These are phyloP conservation scores for Napeogenes sylphis DNA, from an alignment of 2,888 invertebrate genomes.

Conservation along the genomic window DNA sequence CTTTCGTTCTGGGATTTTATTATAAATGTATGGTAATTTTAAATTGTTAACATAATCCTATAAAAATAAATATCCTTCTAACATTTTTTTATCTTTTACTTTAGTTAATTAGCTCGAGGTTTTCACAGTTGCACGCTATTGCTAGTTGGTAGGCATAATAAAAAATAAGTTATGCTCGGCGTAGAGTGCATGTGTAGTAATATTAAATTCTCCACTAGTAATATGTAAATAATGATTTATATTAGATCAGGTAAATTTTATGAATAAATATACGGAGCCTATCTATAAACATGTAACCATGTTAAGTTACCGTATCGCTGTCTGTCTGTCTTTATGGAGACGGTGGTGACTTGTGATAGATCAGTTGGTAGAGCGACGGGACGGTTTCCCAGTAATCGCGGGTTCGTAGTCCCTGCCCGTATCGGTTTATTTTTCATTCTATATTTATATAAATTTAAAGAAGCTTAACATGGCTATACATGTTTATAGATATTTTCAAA, in stretches of 20 bases:
- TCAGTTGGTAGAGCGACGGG: no score
- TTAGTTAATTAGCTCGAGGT: constrained; percentile 17
- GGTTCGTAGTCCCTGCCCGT: no score
- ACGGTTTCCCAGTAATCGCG: no score
- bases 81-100: constrained; percentile 7
- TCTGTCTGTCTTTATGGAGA: no score
- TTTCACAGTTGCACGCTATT: constrained; percentile 21
- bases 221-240: not conserved
- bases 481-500: no score
- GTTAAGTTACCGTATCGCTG: no score
- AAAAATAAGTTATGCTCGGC: constrained; percentile 12
- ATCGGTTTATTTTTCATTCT: no score
- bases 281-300: no score
- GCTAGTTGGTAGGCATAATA: constrained; percentile 12
- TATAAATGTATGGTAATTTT: not conserved
- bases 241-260: not conserved
- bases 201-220: not conserved
- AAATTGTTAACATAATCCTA: not conserved
- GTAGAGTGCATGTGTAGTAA: constrained; percentile 10
- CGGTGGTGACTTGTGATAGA: no score
- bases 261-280: no score
- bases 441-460: no score
- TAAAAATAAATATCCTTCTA: not conserved
- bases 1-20: not conserved
- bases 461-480: no score